phyloP scores from a whole-genome alignment of 2,888 invertebrate species.

The Cordilura impudica region DNA sequence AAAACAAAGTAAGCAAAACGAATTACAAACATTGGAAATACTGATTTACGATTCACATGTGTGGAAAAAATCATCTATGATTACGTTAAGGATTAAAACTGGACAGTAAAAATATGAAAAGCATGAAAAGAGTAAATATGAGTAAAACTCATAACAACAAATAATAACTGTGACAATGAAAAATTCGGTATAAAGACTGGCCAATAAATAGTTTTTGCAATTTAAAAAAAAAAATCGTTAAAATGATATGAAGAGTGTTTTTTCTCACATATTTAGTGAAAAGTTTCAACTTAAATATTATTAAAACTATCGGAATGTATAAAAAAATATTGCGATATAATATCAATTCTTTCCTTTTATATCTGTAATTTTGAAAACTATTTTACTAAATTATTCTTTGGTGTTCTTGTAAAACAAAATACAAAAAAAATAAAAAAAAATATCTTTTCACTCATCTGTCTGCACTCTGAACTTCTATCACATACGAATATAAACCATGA shows the following conservation, averaged over 20 bases:
- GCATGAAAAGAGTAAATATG: constrained; percentile 1
- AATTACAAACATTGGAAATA: constrained; percentile 11
- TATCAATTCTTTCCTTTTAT: no score
- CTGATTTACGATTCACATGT: constrained; percentile 57
- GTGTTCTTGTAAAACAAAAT: no score
- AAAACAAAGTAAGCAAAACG: no score
- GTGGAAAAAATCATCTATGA: constrained; percentile 60
- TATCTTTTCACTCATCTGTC: constrained; percentile 21
- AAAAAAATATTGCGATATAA: no score
- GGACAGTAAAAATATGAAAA: constrained; percentile 28
- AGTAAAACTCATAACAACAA: constrained; percentile 40
- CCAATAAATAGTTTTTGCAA: background rate
- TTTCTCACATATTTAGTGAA: no score
- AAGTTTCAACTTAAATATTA: no score
- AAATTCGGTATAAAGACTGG: background rate
- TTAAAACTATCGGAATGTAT: no score
- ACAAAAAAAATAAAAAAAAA: background rate
- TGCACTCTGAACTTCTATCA: constrained; percentile 20
- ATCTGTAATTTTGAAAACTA: no score
- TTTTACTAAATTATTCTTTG: no score
- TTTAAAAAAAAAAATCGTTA: background rate
- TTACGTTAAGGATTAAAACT: constrained; percentile 63
- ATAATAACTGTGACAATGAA: constrained; percentile 36
- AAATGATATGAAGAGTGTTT: no score
- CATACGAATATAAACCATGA: constrained; percentile 49